Conservation (phyloP, 2,113 vertebrate genomes). For the Capreolus pygargus region DNA sequence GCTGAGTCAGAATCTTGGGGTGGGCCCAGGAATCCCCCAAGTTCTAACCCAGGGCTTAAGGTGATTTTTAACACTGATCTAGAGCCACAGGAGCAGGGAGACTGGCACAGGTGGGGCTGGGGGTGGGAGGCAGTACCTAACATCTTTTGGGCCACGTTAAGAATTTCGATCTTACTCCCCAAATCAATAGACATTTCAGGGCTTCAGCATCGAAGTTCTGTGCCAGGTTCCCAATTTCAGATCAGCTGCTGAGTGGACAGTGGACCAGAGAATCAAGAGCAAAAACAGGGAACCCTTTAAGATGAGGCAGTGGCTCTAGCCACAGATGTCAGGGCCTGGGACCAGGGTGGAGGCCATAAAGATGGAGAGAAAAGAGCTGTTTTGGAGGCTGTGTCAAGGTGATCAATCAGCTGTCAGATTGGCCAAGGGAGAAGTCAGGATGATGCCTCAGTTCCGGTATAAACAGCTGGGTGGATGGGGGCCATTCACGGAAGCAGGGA, state of each 20-base stretch:
- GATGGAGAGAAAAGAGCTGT: background rate
- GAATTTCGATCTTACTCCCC: background rate
- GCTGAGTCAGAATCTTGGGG: background rate
- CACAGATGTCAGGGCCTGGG: background rate
- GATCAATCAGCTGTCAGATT: background rate
- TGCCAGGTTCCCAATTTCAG: background rate
- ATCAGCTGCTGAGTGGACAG: background rate
- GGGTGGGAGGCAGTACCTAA: background rate
- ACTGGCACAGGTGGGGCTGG: fast-evolving
- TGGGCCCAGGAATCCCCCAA: background rate
- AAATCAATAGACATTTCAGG: background rate
- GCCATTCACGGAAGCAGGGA: background rate
- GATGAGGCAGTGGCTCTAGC: background rate
- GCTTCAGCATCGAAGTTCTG: background rate
- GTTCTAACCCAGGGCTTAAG: background rate
- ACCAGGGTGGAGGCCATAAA: fast-evolving
- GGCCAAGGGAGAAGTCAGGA: background rate
- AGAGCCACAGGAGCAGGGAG: background rate
- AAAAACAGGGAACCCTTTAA: background rate
- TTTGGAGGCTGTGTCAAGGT: background rate
- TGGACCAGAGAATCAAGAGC: fast-evolving
- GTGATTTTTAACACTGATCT: background rate
- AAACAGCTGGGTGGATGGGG: too few relatives aligned
- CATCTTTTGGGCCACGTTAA: background rate
- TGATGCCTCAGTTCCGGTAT: too few relatives aligned